These are phyloP conservation scores for Lamellibrachia columna DNA, from an alignment of 2,888 invertebrate species.

Conservation along the genomic window DNA sequence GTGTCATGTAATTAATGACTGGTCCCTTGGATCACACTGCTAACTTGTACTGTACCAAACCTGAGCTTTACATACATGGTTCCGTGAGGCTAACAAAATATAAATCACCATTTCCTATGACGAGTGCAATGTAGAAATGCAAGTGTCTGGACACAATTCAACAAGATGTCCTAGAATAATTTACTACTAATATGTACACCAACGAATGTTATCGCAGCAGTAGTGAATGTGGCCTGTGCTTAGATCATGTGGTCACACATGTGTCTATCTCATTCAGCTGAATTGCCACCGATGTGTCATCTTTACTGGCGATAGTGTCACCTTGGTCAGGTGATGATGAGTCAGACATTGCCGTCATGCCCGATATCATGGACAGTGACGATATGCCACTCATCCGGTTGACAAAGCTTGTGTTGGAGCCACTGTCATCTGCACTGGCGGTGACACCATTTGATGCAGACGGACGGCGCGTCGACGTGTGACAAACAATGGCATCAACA, in stretches of 20 bases:
- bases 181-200: background rate
- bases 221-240: background rate
- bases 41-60: background rate
- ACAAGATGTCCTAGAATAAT: background rate
- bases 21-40: background rate
- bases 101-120: background rate
- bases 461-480: no score
- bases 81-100: background rate
- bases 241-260: background rate
- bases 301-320: background rate
- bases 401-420: background rate
- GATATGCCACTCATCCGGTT: background rate
- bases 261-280: background rate
- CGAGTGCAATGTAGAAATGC: background rate
- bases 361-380: background rate
- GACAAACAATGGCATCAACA: no score
- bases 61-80: background rate
- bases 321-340: background rate
- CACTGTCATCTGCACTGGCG: background rate
- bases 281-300: background rate
- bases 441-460: no score
- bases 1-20: background rate
- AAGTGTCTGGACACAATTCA: background rate
- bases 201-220: background rate
- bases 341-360: background rate